These are phyloP conservation scores for Coracias cyanogaster DNA, from an alignment of 2,797 vertebrate genomes.

Conservation along the genomic window DNA sequence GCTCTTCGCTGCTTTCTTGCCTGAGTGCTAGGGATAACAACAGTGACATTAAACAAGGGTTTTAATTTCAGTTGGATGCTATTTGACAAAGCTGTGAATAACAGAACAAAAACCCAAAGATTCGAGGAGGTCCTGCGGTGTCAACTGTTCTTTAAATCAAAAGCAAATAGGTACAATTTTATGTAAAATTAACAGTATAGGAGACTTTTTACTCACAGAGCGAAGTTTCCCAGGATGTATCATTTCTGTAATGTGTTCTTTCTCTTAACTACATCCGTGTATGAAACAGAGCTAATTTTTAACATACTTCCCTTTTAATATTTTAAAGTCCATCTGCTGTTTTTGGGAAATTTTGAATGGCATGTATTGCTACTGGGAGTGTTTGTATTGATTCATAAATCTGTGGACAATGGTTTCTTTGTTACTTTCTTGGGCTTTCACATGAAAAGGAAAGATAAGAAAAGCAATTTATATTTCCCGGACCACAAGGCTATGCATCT, in stretches of 20 bases:
- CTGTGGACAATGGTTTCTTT: background rate
- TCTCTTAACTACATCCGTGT: background rate
- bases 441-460: slow-evolving; percentile 17
- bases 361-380: background rate
- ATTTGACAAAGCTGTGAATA: background rate
- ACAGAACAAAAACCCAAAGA: background rate
- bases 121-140: background rate
- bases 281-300: background rate
- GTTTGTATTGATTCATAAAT: slow-evolving; percentile 9
- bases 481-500: slow-evolving; percentile 20
- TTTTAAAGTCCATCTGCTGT: slow-evolving; percentile 21
- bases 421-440: slow-evolving; percentile 15
- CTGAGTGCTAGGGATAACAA: background rate
- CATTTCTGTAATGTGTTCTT: background rate
- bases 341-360: background rate
- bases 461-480: slow-evolving; percentile 48
- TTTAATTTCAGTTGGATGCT: background rate
- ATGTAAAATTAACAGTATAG: background rate
- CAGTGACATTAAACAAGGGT: background rate
- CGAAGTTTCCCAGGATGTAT: background rate
- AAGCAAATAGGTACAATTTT: background rate
- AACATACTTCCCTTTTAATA: background rate
- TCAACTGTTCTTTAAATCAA: background rate
- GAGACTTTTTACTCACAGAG: background rate
- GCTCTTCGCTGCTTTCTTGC: background rate